phyloP scores from a whole-genome alignment of 1,140 invertebrate genomes.

The Euura saliciscinereae region DNA sequence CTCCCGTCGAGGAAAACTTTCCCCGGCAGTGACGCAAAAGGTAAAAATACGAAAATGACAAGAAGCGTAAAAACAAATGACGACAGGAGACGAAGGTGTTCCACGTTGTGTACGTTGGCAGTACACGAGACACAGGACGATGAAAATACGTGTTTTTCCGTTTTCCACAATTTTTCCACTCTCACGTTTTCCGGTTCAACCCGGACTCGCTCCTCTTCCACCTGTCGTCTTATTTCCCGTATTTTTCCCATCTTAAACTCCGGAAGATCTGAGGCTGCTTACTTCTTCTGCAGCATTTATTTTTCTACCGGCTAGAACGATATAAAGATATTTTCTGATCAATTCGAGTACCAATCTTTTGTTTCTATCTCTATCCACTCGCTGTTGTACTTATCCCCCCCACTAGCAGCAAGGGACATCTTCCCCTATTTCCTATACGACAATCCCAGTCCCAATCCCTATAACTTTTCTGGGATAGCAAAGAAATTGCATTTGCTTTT shows the following conservation, averaged over 20 bases:
- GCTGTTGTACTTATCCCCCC: no score
- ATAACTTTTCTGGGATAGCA: no score
- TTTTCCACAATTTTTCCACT: slow-evolving; percentile 13
- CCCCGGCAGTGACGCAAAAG: neutral
- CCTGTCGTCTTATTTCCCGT: neutral
- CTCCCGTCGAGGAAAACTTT: no score
- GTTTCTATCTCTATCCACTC: neutral
- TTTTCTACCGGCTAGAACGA: neutral
- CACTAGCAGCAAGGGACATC: no score
- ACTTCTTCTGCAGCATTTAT: no score
- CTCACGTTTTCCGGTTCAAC: slow-evolving; percentile 13
- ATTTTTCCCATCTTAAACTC: no score
- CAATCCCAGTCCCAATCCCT: neutral
- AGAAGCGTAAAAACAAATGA: slow-evolving; percentile 1
- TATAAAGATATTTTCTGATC: slow-evolving; percentile 7
- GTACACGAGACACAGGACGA: slow-evolving; percentile 23
- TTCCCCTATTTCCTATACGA: neutral
- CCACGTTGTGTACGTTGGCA: neutral
- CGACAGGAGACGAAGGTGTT: neutral
- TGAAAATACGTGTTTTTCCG: slow-evolving; percentile 52
- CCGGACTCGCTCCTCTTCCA: slow-evolving; percentile 16
- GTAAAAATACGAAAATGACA: slow-evolving; percentile 1
- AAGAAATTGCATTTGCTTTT: no score
- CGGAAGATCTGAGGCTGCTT: no score
- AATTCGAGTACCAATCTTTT: neutral